phyloP scores from a whole-genome alignment of 2,888 invertebrate genomes.

The Epinotia demarniana region DNA sequence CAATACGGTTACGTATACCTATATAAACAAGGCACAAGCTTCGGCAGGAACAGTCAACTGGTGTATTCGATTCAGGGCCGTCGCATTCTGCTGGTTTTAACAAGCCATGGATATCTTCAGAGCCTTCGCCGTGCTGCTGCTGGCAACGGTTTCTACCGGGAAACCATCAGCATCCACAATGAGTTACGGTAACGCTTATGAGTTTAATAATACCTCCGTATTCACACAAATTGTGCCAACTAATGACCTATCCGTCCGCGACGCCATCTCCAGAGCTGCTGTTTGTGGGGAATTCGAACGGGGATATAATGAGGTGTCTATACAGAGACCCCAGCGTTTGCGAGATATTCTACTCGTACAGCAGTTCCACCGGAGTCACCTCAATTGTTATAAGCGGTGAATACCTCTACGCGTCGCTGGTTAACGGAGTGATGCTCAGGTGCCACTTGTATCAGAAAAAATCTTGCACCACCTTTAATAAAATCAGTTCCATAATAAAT shows the following conservation, averaged over 20 bases:
- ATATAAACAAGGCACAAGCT: not conserved
- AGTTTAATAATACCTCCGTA: slow-evolving; percentile 13
- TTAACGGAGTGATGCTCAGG: slow-evolving; percentile 2
- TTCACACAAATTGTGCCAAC: slow-evolving; percentile 7
- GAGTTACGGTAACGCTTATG: not conserved
- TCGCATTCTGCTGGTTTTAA: not conserved
- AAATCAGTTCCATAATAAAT: not conserved
- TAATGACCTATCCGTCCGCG: not conserved
- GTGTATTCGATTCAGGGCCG: not conserved
- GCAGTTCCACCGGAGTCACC: slow-evolving; percentile 1
- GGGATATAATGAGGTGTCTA: not conserved
- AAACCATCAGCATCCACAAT: not conserved
- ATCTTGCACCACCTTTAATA: slow-evolving; percentile 12
- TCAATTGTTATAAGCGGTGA: not conserved
- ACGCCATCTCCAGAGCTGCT: slow-evolving; percentile 4
- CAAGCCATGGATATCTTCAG: not conserved
- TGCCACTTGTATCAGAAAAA: slow-evolving; percentile 1
- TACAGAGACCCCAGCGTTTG: not conserved
- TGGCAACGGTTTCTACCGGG: not conserved
- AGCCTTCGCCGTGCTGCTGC: not conserved
- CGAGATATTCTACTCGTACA: slow-evolving; percentile 14
- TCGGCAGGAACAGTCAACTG: not conserved
- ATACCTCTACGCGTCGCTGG: slow-evolving; percentile 11
- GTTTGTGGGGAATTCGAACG: slow-evolving; percentile 9
- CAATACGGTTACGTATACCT: not conserved